phyloP scores from a whole-genome alignment of 1,140 invertebrate genomes.

The Laupala kohalensis region DNA sequence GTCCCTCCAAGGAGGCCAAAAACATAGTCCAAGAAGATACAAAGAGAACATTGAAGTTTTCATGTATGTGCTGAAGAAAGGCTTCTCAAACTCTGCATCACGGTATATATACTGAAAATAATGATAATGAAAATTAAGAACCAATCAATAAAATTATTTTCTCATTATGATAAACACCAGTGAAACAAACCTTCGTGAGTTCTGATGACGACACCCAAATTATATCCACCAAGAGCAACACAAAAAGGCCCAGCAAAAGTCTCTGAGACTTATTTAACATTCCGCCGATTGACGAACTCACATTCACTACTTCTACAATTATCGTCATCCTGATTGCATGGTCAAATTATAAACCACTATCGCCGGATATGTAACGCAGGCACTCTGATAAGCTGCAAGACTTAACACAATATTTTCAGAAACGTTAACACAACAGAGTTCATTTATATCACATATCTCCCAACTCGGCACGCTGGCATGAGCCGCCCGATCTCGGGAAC shows the following conservation, averaged over 20 bases:
- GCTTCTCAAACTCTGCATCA: slow-evolving; percentile 65
- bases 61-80: slow-evolving; percentile 78
- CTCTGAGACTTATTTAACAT: slow-evolving; percentile 57
- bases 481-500: not conserved
- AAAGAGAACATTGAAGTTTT: slow-evolving; percentile 79
- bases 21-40: slow-evolving; percentile 67
- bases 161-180: not conserved
- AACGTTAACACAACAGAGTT: not conserved
- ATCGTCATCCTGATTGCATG: slow-evolving; percentile 13
- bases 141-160: not conserved
- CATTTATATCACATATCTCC: not conserved
- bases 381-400: not conserved
- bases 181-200: slow-evolving; percentile 57
- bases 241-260: slow-evolving; percentile 57
- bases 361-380: not conserved
- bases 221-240: slow-evolving; percentile 68
- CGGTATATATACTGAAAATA: slow-evolving; percentile 71
- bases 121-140: slow-evolving; percentile 8
- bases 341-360: not conserved
- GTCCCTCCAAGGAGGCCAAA: slow-evolving; percentile 70
- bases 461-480: not conserved
- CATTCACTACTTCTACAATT: slow-evolving; percentile 8
- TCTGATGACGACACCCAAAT: slow-evolving; percentile 81
- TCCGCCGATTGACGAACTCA: slow-evolving; percentile 11
- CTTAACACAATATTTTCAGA: not conserved